Evolutionary conservation across 64 coral and sea anemone species (phyloP).

Genomic region (Hydrozoanthus tunicans): DNA sequence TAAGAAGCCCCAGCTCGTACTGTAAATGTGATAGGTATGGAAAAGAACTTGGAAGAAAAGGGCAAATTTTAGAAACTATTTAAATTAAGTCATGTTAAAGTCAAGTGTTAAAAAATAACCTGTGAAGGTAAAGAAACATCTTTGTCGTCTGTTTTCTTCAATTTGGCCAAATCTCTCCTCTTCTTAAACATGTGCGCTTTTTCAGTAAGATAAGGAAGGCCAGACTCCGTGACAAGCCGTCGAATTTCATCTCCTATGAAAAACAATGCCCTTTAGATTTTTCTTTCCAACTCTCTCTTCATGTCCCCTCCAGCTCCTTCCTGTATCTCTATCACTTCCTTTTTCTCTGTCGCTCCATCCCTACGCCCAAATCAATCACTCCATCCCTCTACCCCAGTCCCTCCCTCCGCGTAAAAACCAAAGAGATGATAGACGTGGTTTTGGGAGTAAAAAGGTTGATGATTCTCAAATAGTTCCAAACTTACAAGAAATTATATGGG

Average conservation of each 20-base stretch:
- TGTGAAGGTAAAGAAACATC: constrained; percentile 62
- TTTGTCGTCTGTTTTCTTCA: constrained; percentile 73
- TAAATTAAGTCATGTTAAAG: too few species aligned
- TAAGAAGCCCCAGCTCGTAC: too few species aligned
- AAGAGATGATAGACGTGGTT: too few species aligned
- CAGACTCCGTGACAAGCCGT: constrained; percentile 89
- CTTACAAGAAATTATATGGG: too few species aligned
- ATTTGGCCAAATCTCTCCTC: constrained; percentile 77
- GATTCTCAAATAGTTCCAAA: too few species aligned
- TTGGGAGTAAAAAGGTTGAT: too few species aligned
- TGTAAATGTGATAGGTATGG: too few species aligned
- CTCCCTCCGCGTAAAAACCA: neutral
- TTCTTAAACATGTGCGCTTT: constrained; percentile 75
- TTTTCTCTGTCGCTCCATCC: too few species aligned
- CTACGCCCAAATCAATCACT: too few species aligned
- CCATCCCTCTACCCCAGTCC: neutral
- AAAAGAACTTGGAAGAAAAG: too few species aligned
- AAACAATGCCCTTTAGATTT: neutral
- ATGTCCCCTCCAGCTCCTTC: neutral
- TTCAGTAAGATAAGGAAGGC: constrained; percentile 88
- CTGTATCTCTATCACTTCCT: neutral
- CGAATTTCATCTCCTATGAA: constrained; percentile 92
- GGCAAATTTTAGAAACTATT: too few species aligned
- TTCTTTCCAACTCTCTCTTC: neutral
- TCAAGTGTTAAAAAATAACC: constrained; percentile 5